phyloP scores from a whole-genome alignment of 2,113 vertebrate species.

The Fregata magnificens region DNA sequence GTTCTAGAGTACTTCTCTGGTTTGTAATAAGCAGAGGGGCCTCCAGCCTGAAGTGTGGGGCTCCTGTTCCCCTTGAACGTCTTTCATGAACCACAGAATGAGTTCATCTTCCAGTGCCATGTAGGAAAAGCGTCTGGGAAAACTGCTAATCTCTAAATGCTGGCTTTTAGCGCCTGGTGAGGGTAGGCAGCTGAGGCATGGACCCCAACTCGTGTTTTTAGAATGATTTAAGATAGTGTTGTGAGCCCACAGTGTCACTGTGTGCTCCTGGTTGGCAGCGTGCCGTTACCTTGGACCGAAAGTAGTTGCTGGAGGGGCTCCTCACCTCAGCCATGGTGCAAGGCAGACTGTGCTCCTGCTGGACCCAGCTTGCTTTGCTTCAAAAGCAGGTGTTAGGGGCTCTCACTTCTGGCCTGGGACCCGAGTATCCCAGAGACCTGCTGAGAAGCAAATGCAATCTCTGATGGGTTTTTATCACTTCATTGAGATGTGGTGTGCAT shows the following conservation, averaged over 20 bases:
- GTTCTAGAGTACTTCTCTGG: neutral
- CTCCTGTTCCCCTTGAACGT: neutral
- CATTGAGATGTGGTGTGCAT: neutral
- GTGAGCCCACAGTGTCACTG: neutral
- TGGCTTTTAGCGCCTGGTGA: neutral
- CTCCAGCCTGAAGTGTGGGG: neutral
- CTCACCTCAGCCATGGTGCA: neutral
- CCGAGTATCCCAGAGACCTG: neutral
- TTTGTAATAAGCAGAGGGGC: neutral
- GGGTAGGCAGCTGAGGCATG: neutral
- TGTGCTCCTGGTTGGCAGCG: neutral
- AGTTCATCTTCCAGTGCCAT: neutral
- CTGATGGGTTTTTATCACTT: neutral
- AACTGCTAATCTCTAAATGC: neutral
- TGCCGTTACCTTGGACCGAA: neutral
- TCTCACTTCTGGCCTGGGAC: neutral
- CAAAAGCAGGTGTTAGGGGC: neutral
- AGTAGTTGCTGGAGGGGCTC: neutral
- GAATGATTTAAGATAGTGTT: neutral
- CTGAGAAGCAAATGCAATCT: neutral
- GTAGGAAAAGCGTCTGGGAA: neutral
- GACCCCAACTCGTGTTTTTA: rapidly evolving
- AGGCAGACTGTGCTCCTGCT: neutral
- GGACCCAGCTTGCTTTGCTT: neutral
- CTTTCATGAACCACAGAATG: neutral